Percentiles rank a stretch among this genome's conserved stretches.
phyloP scores from a whole-genome alignment of 2,888 invertebrate species.

The Callyntrura sp. region DNA sequence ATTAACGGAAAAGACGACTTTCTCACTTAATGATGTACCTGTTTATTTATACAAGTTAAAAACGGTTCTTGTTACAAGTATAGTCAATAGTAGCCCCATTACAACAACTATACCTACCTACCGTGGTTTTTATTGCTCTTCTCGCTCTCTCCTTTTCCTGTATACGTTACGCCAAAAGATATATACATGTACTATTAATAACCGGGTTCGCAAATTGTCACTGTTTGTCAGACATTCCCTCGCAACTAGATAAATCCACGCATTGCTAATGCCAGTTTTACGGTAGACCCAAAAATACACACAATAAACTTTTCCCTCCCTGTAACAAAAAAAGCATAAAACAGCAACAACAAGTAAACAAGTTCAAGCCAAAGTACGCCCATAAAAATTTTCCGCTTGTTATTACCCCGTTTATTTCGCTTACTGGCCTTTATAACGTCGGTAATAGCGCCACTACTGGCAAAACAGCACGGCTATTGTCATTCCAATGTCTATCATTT shows the following conservation, averaged over 20 bases:
- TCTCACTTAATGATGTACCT: too few species aligned
- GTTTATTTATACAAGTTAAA: too few species aligned
- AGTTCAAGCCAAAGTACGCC: background rate
- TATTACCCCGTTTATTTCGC: slow-evolving; percentile 10
- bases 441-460: slow-evolving; percentile 36
- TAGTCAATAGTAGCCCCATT: too few species aligned
- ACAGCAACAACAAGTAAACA: background rate
- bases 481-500: background rate
- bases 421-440: slow-evolving; percentile 47
- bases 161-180: too few species aligned
- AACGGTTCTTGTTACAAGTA: too few species aligned
- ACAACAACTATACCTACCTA: too few species aligned
- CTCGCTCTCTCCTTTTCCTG: too few species aligned
- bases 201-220: too few species aligned
- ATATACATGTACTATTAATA: too few species aligned
- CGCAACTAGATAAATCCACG: background rate
- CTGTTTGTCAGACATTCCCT: too few species aligned
- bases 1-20: too few species aligned
- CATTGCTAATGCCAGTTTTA: background rate
- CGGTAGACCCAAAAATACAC: background rate
- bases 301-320: background rate
- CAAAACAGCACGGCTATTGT: slow-evolving; percentile 14
- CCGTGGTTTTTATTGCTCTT: too few species aligned
- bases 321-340: background rate
- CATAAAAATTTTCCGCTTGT: background rate